These are phyloP conservation scores for Drosophila repleta DNA, from an alignment of 1,140 invertebrate species.

Conservation along the genomic window DNA sequence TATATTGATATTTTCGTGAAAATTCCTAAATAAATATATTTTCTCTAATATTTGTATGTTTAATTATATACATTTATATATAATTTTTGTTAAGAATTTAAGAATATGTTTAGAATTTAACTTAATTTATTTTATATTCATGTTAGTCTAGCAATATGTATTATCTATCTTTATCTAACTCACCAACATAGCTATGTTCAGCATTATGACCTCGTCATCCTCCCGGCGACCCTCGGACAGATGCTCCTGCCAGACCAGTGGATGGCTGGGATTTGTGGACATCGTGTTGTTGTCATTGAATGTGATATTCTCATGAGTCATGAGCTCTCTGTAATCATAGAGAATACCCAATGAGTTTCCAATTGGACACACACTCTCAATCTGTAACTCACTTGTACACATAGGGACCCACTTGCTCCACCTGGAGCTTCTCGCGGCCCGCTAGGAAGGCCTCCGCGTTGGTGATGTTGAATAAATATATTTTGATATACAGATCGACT, in stretches of 20 bases:
- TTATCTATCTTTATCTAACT: no score
- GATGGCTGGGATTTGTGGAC: slow-evolving; percentile 88
- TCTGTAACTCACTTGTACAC: slow-evolving; percentile 91
- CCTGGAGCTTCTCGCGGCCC: slow-evolving; percentile 88
- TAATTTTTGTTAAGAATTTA: no score
- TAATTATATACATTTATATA: not conserved
- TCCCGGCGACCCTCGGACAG: slow-evolving; percentile 89
- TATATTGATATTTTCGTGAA: no score
- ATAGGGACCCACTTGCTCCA: slow-evolving; percentile 94
- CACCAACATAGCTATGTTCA: slow-evolving; percentile 95
- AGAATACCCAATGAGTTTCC: not conserved
- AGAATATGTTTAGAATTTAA: no score
- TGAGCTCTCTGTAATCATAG: slow-evolving; percentile 86
- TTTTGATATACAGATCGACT: slow-evolving; percentile 92
- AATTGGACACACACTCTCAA: not conserved
- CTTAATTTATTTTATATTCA: no score
- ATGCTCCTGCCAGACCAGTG: slow-evolving; percentile 89
- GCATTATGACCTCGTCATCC: slow-evolving; percentile 90
- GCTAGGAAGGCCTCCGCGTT: slow-evolving; percentile 92
- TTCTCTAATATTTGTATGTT: not conserved
- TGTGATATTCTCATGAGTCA: slow-evolving; percentile 88
- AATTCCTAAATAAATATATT: no score
- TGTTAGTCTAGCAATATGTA: no score
- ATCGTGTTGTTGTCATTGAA: slow-evolving; percentile 92
- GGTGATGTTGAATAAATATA: slow-evolving; percentile 95